Evolutionary conservation across 2,888 invertebrate species (phyloP).

Genomic region (Lamellibrachia satsuma): DNA sequence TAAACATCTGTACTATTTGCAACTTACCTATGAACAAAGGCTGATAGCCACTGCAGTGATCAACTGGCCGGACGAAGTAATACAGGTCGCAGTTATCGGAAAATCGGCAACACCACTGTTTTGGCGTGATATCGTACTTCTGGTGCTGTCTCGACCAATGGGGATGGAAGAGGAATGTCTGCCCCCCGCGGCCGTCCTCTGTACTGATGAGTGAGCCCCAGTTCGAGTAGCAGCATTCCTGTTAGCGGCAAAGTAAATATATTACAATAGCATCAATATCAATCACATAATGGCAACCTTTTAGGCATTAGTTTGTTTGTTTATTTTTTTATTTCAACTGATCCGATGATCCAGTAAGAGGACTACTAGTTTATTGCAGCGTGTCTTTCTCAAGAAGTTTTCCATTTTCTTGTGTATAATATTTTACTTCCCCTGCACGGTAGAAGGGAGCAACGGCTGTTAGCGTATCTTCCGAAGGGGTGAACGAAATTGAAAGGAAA

Average conservation of each 20-base stretch:
- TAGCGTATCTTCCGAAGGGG: no score
- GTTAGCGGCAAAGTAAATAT: not conserved
- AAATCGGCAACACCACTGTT: slow-evolving; percentile 23
- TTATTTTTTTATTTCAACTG: no score
- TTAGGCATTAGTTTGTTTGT: no score
- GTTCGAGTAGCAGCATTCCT: slow-evolving; percentile 29
- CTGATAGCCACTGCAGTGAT: not conserved
- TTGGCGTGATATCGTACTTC: not conserved
- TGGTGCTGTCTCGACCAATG: not conserved
- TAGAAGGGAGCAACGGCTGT: no score
- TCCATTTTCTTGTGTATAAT: no score
- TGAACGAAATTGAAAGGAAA: no score
- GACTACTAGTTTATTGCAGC: no score
- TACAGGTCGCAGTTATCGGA: slow-evolving; percentile 20
- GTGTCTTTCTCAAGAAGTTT: no score
- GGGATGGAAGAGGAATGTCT: slow-evolving; percentile 25
- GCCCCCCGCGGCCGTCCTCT: slow-evolving; percentile 20
- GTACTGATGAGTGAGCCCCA: slow-evolving; percentile 22
- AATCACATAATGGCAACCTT: not conserved
- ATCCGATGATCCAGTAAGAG: no score
- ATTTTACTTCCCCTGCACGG: no score
- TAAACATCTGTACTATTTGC: not conserved
- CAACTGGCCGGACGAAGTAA: not conserved
- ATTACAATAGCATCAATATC: not conserved
- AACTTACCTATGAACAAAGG: not conserved